These are phyloP conservation scores for Isaurus tuberculatus DNA, from an alignment of 92 coral and sea anemone species.

Conservation along the genomic window DNA sequence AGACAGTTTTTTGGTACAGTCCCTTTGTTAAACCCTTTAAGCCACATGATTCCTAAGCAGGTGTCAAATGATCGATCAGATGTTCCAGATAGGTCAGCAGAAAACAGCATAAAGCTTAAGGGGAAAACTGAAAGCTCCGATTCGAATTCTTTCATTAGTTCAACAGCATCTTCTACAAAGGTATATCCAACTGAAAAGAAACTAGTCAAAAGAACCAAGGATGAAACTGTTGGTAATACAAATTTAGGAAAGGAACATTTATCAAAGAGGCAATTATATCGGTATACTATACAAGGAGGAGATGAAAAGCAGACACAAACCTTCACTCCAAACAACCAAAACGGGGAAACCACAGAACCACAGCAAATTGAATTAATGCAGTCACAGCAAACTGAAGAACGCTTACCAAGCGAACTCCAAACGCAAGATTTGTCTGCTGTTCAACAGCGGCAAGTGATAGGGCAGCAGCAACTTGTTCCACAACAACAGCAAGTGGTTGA, in stretches of 20 bases:
- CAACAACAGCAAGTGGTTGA: constrained; percentile 48
- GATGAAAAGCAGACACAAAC: background rate
- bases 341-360: background rate
- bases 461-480: constrained; percentile 1
- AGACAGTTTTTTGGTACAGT: constrained; percentile 92
- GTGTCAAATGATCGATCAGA: constrained; percentile 49
- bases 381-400: background rate
- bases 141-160: background rate
- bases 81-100: constrained; percentile 48
- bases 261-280: constrained; percentile 28
- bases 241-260: background rate
- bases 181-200: background rate
- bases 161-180: background rate
- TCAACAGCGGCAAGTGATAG: constrained; percentile 36
- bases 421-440: constrained; percentile 15
- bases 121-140: background rate
- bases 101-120: background rate
- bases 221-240: background rate
- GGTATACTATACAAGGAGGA: background rate
- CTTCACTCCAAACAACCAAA: background rate
- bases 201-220: constrained; percentile 9
- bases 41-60: constrained; percentile 7
- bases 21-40: constrained; percentile 77
- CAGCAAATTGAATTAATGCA: constrained; percentile 12
- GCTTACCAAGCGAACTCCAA: constrained; percentile 18